A percentile compares a stretch with the other conserved stretches of the same genome.
Conservation (phyloP, 2,113 vertebrate species). For the Pomatostomus ruficeps region DNA sequence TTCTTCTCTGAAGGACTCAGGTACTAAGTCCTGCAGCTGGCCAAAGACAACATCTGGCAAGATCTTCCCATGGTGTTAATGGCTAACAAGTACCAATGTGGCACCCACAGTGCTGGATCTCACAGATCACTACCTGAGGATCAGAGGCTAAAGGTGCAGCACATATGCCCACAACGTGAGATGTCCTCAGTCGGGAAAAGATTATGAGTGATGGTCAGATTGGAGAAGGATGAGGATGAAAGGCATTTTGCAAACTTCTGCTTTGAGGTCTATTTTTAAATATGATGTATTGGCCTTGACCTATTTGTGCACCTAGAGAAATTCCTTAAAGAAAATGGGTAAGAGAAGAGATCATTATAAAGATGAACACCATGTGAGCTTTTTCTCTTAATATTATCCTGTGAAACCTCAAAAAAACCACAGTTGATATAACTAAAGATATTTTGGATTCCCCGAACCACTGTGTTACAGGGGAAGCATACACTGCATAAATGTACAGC, state of each 20-base stretch:
- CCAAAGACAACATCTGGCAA: fast-evolving
- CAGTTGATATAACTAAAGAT: not conserved
- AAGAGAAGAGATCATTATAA: not conserved
- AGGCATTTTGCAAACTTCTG: not conserved
- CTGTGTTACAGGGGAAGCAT: not conserved
- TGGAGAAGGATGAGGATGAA: not conserved
- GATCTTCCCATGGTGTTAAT: not conserved
- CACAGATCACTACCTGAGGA: not conserved
- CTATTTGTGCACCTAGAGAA: not conserved
- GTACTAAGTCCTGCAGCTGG: not conserved
- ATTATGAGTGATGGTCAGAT: not conserved
- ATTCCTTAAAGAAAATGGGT: not conserved
- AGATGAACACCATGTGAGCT: not conserved
- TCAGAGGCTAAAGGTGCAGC: not conserved
- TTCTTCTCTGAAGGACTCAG: not conserved
- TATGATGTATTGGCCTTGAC: not conserved
- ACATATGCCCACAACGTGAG: fast-evolving
- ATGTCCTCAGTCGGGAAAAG: not conserved
- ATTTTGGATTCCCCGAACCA: not conserved
- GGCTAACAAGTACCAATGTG: not conserved
- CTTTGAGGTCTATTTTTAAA: not conserved
- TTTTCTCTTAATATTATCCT: not conserved
- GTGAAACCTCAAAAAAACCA: not conserved
- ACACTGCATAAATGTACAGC: not conserved
- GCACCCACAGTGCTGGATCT: not conserved